Base-by-base conservation (phyloP, 2,888 invertebrate genomes). In the Agapostemon virescens region DNA sequence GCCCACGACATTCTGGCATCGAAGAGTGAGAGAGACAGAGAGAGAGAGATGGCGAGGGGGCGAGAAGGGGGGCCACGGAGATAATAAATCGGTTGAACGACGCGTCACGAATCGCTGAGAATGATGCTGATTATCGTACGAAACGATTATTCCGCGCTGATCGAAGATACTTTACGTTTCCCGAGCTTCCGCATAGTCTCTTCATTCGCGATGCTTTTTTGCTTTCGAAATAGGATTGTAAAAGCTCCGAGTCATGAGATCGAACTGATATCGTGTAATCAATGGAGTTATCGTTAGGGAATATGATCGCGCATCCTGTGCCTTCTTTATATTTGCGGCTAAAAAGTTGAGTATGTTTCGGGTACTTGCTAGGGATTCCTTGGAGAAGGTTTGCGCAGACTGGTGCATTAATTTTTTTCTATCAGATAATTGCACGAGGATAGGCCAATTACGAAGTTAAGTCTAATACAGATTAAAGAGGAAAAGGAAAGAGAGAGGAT, bases 1-100 rank as follows among this genome's bases (percentile, higher is more conserved):
- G 71, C 69, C 81, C 84, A 85, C 86, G 82, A 81, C 81, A 82
- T 49, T 11, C 81, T 77, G 78, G 75, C 80, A 77, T 80, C 86
- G 69, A n/a, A 17, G 42, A 42, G 67, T 45, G 42, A 40, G 20
- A 63, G 17, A 33, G 26, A 58, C 11, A 26, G 52, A 52, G 9
- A 30, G 67, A n/a, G n/a, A n/a, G n/a, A n/a, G n/a, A 30, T 61
- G 64, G 71, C 38, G 77, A 72, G 75, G 84, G 52, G 30, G n/a
- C n/a, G n/a, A n/a, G n/a, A n/a, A n/a, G 70, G 55, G 61, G 36
- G 30, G 42, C 11, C 23, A 33, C 33, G 33, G 15, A n/a, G 69
- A 55, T 33, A 75, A 82, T 83, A 82, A 83, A 83, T 83, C 82
- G 75, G 74, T 23, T 20, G 52, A 74, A 36, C 55, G 66, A 63